Evolutionary conservation across 2,797 vertebrate species (phyloP), one percentile per base, ranked within the genome.

Genomic region (Trachops cirrhosus): DNA sequence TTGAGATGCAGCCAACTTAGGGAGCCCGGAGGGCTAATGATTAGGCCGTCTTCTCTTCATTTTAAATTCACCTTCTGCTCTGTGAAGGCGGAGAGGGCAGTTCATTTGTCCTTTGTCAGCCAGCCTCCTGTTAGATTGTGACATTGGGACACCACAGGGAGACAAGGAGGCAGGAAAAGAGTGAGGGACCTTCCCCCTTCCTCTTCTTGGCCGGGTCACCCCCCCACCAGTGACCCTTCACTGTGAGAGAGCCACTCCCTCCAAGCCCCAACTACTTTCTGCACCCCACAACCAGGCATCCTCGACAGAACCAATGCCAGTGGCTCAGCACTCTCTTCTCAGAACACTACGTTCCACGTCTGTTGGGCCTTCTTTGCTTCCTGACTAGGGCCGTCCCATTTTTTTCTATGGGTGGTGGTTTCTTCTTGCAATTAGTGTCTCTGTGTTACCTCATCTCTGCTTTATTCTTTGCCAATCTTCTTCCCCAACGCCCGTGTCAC

Each of bases 161-260:
- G 19, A 39, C 34, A n/a, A 37, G 6, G 19, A 70, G 29, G 54
- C 12, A 85, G 24, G 2, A 79, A 11, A 29, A 14, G 2, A 57
- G 26, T 22, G 62, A 26, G 67, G 37, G 21, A 4, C 44, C 22
- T 48, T 29, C 7, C 1, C 71, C n/a, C 68, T 71, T 64, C n/a
- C 34, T 29, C 2, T 54, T 21, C 54, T 10, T 48, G 6, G 52
- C 15, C 4, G 9, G 15, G 29, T 39, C 32, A 11, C 6, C 6
- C 37, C 50, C 50, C 16, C 18, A 5, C 50, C 18, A 67, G 6
- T 3, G 19, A 39, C 39, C 6, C 5, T 79, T 22, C 4, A 37
- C 5, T 14, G 39, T 1, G 8, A 21, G 2, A 5, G 3, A 12
- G 34, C 5, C 15, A 14, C 34, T 5, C 18, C 1, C 46, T 19